Conservation (phyloP, 2,797 vertebrate genomes). For the Ctenochaetus hawaiiensis region DNA sequence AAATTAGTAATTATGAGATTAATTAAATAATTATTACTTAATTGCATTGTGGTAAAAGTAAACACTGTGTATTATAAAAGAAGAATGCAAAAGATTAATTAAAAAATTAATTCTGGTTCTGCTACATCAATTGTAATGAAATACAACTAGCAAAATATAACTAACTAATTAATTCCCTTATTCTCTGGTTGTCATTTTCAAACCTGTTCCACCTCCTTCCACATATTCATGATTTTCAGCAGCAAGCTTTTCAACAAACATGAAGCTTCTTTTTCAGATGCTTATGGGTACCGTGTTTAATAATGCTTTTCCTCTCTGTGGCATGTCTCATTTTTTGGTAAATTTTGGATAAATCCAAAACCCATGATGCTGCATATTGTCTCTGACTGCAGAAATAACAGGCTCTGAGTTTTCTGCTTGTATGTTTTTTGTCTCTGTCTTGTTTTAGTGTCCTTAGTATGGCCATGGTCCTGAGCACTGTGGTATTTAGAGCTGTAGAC, state of each 20-base stretch:
- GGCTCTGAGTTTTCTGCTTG: too few species aligned
- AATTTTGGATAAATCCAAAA: neutral
- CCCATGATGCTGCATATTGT: neutral
- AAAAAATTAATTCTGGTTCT: too few species aligned
- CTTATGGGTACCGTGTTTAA: neutral
- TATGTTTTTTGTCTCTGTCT: too few species aligned
- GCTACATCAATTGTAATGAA: too few species aligned
- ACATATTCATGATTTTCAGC: neutral
- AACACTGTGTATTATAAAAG: too few species aligned
- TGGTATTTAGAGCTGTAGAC: neutral
- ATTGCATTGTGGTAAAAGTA: neutral
- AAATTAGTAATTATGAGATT: neutral
- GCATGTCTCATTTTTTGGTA: neutral
- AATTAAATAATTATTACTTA: neutral
- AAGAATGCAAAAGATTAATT: too few species aligned
- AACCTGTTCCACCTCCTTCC: neutral
- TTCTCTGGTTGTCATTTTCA: too few species aligned
- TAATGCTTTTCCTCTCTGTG: neutral
- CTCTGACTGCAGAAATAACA: too few species aligned
- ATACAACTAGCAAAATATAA: too few species aligned
- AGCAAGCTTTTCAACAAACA: neutral
- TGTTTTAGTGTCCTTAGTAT: too few species aligned
- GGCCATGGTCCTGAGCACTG: neutral
- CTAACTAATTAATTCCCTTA: too few species aligned
- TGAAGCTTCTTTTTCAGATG: neutral